Base-by-base conservation (phyloP, 2,113 vertebrate species). In the Hydrolagus affinis region DNA sequence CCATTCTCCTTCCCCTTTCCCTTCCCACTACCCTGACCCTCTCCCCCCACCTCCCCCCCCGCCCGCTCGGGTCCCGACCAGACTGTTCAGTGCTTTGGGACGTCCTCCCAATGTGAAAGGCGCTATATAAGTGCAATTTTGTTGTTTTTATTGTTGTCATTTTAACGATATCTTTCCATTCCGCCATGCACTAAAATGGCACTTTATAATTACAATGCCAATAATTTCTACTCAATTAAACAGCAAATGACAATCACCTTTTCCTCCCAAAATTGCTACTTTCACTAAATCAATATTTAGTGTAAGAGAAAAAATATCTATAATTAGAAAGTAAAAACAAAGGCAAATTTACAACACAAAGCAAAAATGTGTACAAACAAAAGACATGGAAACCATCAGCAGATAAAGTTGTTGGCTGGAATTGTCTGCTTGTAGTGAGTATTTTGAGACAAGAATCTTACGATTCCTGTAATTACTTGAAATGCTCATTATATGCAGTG, bases 161-260 rank as follows among this genome's bases (percentile, higher is more conserved):
- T 28, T 62, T 83, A 66, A 66, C n/a, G 25, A 83, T 83, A 14
- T 30, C 57, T 66, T 66, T 30, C 28, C 25, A 32, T 11, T 83
- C 21, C 62, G 19, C 62, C 32, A 19, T 60, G 66, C 60, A 83
- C 32, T 8, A 64, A 8, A 66, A 10, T 80, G 23, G 30, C 23
- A 66, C 60, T 9, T 30, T 64, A 28, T 64, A 64, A 80, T 80
- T 83, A 83, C 32, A 66, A 30, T 15, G 11, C 60, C 60, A 66
- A 83, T 66, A 83, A 83, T 83, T 83, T 83, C 25, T 83, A 32
- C 25, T 62, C 25, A 44, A 68, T 83, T 83, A 68, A 83, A 30
- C 23, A 83, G 9, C 28, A 64, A 30, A 66, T 32, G n/a, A 60
- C 28, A 60, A 32, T 30, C 14, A 66, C 0, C 62, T 83, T 64